phyloP scores from a whole-genome alignment of 2,888 invertebrate species.

The Acanthopleura granulata region DNA sequence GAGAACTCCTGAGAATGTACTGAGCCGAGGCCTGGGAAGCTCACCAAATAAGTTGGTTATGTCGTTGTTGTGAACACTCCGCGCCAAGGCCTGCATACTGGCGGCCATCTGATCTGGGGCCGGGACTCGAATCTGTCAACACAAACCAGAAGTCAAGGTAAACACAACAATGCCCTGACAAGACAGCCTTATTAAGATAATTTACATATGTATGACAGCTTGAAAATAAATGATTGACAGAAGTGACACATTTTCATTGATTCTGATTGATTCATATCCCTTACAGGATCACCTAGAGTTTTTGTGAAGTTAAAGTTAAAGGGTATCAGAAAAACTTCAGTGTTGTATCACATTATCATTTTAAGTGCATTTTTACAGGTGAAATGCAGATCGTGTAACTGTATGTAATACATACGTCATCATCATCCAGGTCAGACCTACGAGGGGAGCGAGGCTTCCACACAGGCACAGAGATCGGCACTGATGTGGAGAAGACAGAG shows the following conservation, averaged over 20 bases:
- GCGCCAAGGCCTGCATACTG: constrained; percentile 91
- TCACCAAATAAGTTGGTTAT: constrained; percentile 83
- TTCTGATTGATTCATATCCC: too few relatives aligned
- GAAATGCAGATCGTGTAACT: background rate
- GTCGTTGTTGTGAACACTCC: constrained; percentile 90
- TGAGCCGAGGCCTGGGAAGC: constrained; percentile 75
- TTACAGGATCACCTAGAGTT: too few relatives aligned
- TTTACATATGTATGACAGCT: too few relatives aligned
- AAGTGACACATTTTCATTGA: too few relatives aligned
- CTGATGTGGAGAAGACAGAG: constrained; percentile 49
- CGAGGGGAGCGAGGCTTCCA: constrained; percentile 37
- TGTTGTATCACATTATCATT: too few relatives aligned
- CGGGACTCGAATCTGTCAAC: constrained; percentile 53
- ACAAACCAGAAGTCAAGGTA: background rate
- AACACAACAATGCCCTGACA: too few relatives aligned
- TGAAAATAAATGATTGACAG: too few relatives aligned
- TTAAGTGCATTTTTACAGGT: too few relatives aligned
- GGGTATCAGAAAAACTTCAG: too few relatives aligned
- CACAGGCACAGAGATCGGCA: constrained; percentile 71
- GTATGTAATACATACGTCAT: constrained; percentile 71
- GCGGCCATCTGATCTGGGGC: constrained; percentile 87
- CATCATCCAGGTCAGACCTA: constrained; percentile 71
- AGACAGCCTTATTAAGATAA: too few relatives aligned
- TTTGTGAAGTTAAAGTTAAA: too few relatives aligned
- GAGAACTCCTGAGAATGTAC: constrained; percentile 34